Evolutionary conservation across 2,797 vertebrate genomes (phyloP).

Genomic region (Monodelphis domestica): DNA sequence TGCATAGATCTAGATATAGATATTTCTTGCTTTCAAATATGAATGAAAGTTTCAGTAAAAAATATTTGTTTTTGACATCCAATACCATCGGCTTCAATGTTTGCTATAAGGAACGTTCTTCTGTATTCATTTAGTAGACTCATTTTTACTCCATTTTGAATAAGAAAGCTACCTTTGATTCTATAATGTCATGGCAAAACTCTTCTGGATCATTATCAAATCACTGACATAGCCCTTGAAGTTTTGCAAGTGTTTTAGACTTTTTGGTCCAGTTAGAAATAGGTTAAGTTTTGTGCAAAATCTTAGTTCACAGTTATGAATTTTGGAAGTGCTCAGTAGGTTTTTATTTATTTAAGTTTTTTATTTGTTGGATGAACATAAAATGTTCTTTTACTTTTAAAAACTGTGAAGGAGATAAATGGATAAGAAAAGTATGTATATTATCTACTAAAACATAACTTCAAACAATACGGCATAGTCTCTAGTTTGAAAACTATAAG

Average conservation of each 20-base stretch:
- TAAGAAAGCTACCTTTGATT: background rate
- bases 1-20: background rate
- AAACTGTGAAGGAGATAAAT: background rate
- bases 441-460: background rate
- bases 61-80: constrained; percentile 4
- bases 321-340: background rate
- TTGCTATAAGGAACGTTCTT: background rate
- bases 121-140: background rate
- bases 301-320: background rate
- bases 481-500: background rate
- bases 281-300: constrained; percentile 6
- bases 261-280: background rate
- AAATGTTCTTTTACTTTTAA: too few species aligned
- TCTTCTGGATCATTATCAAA: background rate
- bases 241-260: constrained; percentile 15
- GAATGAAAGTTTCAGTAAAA: background rate
- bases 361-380: background rate
- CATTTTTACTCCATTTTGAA: background rate
- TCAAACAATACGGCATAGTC: background rate
- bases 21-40: background rate
- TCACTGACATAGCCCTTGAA: background rate
- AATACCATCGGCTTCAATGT: background rate
- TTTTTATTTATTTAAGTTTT: background rate
- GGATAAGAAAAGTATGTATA: background rate
- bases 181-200: background rate